phyloP scores from a whole-genome alignment of 2,113 vertebrate genomes.

The Onychostoma macrolepis region DNA sequence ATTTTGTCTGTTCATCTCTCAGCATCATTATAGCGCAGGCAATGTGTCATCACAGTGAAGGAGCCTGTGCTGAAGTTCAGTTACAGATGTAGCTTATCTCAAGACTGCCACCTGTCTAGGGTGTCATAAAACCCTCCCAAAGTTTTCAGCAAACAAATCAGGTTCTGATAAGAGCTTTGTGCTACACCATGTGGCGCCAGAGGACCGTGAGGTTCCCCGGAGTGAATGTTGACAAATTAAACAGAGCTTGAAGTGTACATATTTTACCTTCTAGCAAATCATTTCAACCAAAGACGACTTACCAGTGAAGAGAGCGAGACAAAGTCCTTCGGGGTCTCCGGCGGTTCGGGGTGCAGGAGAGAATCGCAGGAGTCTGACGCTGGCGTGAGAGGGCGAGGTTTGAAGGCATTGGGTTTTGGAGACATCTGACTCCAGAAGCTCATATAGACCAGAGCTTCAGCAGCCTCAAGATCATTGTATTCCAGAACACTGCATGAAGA shows the following conservation, averaged over 20 bases:
- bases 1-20: neutral
- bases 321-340: constrained; percentile 87
- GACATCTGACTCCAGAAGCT: constrained; percentile 91
- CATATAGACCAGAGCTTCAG: constrained; percentile 94
- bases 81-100: constrained; percentile 47
- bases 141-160: constrained; percentile 57
- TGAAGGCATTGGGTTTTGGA: constrained; percentile 72
- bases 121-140: constrained; percentile 53
- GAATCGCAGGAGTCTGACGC: constrained; percentile 93
- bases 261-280: neutral
- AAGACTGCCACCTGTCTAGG: constrained; percentile 52
- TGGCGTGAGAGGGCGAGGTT: constrained; percentile 89
- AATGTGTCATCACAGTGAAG: constrained; percentile 13
- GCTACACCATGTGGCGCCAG: neutral
- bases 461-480: constrained; percentile 94
- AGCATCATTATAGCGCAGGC: constrained; percentile 14
- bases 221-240: constrained; percentile 52
- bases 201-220: neutral
- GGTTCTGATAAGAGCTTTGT: constrained; percentile 27
- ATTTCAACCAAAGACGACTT: constrained; percentile 57
- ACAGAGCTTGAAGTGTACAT: constrained; percentile 16
- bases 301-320: constrained; percentile 91
- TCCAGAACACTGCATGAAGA: constrained; percentile 83
- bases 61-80: constrained; percentile 61
- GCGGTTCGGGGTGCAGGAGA: constrained; percentile 69